phyloP scores from a whole-genome alignment of 2,113 vertebrate genomes.

The Mesoclemmys tuberculata region DNA sequence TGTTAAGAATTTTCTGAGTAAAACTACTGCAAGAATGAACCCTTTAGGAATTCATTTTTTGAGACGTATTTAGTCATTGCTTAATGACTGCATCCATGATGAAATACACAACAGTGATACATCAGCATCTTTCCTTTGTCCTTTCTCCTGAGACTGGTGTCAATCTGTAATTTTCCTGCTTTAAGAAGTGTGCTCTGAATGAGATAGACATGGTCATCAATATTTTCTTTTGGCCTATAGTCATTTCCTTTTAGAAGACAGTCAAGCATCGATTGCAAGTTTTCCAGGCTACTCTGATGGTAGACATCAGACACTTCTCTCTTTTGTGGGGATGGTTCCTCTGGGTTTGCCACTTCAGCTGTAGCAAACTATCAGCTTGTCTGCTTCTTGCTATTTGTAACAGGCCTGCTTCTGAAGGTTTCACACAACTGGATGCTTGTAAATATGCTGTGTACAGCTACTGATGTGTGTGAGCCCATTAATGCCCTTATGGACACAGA shows the following conservation, averaged over 20 bases:
- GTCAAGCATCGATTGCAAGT: not conserved
- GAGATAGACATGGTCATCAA: not conserved
- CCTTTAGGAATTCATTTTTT: not conserved
- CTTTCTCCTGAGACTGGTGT: not conserved
- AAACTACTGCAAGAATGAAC: not conserved
- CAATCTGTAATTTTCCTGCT: not conserved
- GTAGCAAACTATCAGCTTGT: not conserved
- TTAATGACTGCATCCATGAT: not conserved
- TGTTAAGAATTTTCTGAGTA: not conserved
- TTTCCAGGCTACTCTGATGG: not conserved
- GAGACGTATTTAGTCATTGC: not conserved
- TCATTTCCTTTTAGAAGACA: not conserved
- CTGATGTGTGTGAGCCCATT: not conserved
- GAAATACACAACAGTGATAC: not conserved
- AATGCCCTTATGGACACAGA: not conserved
- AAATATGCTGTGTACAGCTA: not conserved
- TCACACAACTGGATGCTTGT: not conserved
- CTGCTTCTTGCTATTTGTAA: not conserved
- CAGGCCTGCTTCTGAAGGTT: not conserved
- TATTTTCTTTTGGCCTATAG: not conserved
- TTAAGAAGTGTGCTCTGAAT: not conserved
- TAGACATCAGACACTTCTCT: not conserved
- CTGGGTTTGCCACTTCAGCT: not conserved
- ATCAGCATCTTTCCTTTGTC: not conserved
- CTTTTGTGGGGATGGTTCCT: too few species aligned